These are phyloP conservation scores for Heloderma charlesbogerti DNA, from an alignment of 2,113 vertebrate genomes.

Conservation along the genomic window DNA sequence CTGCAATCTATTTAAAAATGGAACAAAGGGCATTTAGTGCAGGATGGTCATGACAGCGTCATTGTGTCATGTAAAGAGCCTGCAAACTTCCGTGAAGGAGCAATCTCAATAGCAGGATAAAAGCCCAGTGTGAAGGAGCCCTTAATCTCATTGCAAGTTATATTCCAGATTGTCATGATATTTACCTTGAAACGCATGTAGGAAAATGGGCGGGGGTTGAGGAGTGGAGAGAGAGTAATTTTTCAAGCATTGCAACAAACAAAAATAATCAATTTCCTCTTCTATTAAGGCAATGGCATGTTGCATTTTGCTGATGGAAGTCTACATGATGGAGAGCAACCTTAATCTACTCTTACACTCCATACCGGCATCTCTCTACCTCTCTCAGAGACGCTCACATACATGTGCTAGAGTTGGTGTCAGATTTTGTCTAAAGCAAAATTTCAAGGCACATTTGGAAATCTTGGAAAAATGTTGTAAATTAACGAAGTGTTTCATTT, in stretches of 20 bases:
- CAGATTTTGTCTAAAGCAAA: background rate
- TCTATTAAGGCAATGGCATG: background rate
- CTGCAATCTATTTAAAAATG: too few species aligned
- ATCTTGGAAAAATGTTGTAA: background rate
- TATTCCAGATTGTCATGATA: constrained; percentile 44
- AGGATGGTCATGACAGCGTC: too few species aligned
- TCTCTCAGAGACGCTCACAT: background rate
- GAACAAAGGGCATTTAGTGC: too few species aligned
- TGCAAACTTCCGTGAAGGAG: too few species aligned
- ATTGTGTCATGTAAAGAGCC: too few species aligned
- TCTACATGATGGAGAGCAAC: constrained; percentile 8
- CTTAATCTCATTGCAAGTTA: constrained; percentile 31
- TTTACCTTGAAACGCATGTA: constrained; percentile 27
- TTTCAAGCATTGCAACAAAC: constrained; percentile 21
- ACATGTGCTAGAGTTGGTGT: background rate
- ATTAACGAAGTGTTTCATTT: background rate
- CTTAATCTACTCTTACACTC: background rate
- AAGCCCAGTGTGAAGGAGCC: too few species aligned
- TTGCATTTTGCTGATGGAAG: constrained; percentile 27
- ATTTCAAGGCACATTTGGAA: background rate
- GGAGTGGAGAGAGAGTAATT: background rate
- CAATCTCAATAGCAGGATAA: too few species aligned
- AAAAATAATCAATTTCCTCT: constrained; percentile 46
- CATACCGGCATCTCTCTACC: background rate
- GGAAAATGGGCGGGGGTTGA: constrained; percentile 18